These are phyloP conservation scores for Apamea sordens DNA, from an alignment of 2,888 invertebrate species.

Conservation along the genomic window DNA sequence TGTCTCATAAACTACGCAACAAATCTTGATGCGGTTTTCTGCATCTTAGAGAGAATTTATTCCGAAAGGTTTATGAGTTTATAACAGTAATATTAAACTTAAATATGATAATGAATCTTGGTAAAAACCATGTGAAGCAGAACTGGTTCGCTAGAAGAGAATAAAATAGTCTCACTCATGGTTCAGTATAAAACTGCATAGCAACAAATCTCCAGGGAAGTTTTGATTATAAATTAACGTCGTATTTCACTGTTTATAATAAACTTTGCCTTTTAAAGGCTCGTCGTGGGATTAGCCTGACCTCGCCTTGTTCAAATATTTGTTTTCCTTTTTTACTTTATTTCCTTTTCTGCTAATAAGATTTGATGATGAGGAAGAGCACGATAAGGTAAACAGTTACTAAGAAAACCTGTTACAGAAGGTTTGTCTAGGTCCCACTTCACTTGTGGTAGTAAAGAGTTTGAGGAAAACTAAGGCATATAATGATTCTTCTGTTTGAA, in stretches of 20 bases:
- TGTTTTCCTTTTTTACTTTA: constrained; percentile 30
- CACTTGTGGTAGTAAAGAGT: not conserved
- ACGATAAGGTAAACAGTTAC: constrained; percentile 11
- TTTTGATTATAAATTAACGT: constrained; percentile 35
- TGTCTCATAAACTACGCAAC: not conserved
- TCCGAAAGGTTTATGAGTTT: not conserved
- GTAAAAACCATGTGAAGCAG: fast-evolving
- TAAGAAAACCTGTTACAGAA: not conserved
- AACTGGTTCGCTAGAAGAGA: not conserved
- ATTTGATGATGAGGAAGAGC: constrained; percentile 24
- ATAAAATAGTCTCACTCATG: not conserved
- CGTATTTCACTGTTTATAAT: constrained; percentile 38
- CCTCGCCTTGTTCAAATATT: constrained; percentile 30
- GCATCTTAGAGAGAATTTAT: not conserved
- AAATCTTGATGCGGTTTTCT: not conserved
- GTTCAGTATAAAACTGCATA: constrained; percentile 26
- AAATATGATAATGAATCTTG: not conserved
- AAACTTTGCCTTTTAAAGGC: constrained; percentile 26
- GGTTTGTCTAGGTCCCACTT: not conserved
- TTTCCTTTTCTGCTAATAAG: constrained; percentile 22
- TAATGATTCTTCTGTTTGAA: not conserved
- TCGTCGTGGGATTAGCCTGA: constrained; percentile 34
- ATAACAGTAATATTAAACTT: not conserved
- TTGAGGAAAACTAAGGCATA: not conserved
- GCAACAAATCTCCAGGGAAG: constrained; percentile 14